phyloP scores from a whole-genome alignment of 2,113 vertebrate species.

The Cheirogaleus medius region DNA sequence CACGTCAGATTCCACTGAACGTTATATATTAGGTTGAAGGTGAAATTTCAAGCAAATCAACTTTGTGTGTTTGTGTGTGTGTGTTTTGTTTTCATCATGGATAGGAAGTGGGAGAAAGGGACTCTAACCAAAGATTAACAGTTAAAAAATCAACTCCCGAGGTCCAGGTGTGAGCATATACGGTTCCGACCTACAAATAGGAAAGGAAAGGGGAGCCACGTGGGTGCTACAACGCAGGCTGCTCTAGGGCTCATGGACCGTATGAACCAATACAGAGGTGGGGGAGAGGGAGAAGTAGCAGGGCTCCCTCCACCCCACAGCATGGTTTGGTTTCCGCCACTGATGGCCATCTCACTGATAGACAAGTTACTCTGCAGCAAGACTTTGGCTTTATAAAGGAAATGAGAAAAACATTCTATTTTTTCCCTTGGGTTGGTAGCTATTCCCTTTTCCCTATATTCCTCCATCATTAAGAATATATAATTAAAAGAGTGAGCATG shows the following conservation, averaged over 20 bases:
- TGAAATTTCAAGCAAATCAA: neutral
- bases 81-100: neutral
- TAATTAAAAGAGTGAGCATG: neutral
- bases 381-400: constrained; percentile 19
- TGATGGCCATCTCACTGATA: neutral
- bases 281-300: neutral
- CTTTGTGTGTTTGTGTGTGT: neutral
- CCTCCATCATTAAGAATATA: neutral
- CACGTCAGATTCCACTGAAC: neutral
- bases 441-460: neutral
- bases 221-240: neutral
- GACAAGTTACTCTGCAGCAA: neutral
- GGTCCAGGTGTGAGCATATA: neutral
- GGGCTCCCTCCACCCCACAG: rapidly evolving
- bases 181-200: neutral
- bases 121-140: neutral
- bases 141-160: neutral
- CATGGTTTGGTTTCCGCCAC: neutral
- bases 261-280: rapidly evolving
- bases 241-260: rapidly evolving
- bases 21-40: neutral
- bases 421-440: neutral
- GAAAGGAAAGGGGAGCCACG: neutral
- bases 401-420: neutral
- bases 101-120: neutral